Percentiles rank a stretch among this genome's conserved stretches.
These are phyloP conservation scores for Hoplostethus mediterraneus DNA, from an alignment of 2,797 vertebrate genomes.

Conservation along the genomic window DNA sequence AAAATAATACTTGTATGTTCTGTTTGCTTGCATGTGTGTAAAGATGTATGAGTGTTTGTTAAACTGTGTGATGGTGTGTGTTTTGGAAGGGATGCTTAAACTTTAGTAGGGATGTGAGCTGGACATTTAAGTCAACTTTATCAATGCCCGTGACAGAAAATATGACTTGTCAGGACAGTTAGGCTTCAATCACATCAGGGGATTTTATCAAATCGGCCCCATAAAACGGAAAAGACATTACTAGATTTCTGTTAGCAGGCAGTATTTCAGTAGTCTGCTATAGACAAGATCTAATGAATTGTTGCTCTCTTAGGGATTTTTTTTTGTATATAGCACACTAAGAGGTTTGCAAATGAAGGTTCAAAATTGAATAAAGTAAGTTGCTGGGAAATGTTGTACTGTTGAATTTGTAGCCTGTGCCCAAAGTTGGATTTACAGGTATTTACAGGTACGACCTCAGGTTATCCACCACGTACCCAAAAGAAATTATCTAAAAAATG, in stretches of 20 bases:
- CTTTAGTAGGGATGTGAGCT: constrained; percentile 41
- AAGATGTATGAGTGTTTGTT: constrained; percentile 60
- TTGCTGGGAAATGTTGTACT: constrained; percentile 65
- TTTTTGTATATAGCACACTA: constrained; percentile 74
- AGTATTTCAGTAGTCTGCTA: constrained; percentile 40
- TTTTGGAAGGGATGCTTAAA: constrained; percentile 49
- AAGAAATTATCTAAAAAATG: too few relatives aligned
- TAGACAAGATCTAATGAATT: constrained; percentile 40
- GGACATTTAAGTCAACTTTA: constrained; percentile 32
- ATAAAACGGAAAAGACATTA: constrained; percentile 22
- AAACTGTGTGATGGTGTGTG: constrained; percentile 63
- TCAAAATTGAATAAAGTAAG: constrained; percentile 72
- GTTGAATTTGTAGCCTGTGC: constrained; percentile 55
- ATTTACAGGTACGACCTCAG: neutral
- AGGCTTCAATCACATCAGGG: constrained; percentile 33
- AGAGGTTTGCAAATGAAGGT: constrained; percentile 70
- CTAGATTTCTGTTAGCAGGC: constrained; percentile 38
- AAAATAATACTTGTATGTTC: constrained; percentile 58
- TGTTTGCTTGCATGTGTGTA: constrained; percentile 69
- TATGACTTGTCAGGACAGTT: constrained; percentile 27
- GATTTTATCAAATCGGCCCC: constrained; percentile 43
- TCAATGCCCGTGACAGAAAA: constrained; percentile 22
- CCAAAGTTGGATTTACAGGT: constrained; percentile 8
- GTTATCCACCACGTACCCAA: too few relatives aligned
- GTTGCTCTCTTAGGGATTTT: constrained; percentile 53